Percentiles rank a stretch among this genome's conserved stretches.
Evolutionary conservation across 1,140 invertebrate genomes (phyloP).

Genomic region (Solenopsis invicta): DNA sequence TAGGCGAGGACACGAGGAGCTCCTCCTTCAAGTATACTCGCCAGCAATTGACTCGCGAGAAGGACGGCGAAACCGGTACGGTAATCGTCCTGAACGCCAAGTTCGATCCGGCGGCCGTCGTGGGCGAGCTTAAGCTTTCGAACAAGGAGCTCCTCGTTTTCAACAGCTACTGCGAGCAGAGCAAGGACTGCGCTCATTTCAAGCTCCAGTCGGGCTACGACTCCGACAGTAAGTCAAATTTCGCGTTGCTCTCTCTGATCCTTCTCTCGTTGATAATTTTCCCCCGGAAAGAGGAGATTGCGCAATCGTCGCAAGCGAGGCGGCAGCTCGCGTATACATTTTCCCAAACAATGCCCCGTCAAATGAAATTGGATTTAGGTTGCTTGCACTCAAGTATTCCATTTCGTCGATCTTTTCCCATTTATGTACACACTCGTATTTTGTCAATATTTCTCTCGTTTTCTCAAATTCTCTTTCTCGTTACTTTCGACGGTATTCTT

Average conservation of each 20-base stretch:
- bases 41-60: slow-evolving; percentile 88
- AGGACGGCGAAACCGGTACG: slow-evolving; percentile 89
- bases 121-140: slow-evolving; percentile 90
- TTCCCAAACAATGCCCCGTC: neutral
- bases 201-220: slow-evolving; percentile 89
- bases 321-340: neutral
- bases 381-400: neutral
- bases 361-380: neutral
- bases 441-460: neutral
- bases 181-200: slow-evolving; percentile 91
- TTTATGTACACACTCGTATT: too few relatives aligned
- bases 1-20: slow-evolving; percentile 89
- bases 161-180: slow-evolving; percentile 92
- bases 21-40: slow-evolving; percentile 91
- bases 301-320: neutral
- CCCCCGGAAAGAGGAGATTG: neutral
- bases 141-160: slow-evolving; percentile 91
- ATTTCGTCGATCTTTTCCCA: neutral
- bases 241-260: neutral
- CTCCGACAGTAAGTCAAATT: slow-evolving; percentile 85
- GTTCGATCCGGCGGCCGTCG: slow-evolving; percentile 86
- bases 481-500: neutral
- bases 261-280: too few relatives aligned
- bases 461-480: neutral
- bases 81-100: slow-evolving; percentile 86